Evolutionary conservation across 2,888 invertebrate species (phyloP), one percentile per base, ranked within the genome.

Genomic region (Sinhomidia bicolor): DNA sequence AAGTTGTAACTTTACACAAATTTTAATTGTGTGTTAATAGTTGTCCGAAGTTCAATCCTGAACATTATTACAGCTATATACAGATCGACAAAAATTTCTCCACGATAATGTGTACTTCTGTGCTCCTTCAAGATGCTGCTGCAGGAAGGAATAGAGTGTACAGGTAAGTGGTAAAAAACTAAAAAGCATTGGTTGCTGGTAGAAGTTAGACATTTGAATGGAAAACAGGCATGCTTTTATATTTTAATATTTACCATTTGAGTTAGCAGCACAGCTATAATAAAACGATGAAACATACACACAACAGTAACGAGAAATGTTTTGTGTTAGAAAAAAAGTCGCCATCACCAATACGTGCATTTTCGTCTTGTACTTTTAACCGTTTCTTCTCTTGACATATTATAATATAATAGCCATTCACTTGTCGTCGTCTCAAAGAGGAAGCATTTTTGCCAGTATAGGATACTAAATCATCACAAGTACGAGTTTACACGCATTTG

Each of bases 161-260:
- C 7, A 36, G 7, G 36, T 36, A 36, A 36, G 36, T 36, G 36
- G 36, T 36, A n/a, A n/a, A n/a, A n/a, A n/a, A 36, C 7, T 36
- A 36, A 36, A 36, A 36, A 36, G 7, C 36, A 36, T 36, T n/a
- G n/a, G n/a, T n/a, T n/a, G n/a, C n/a, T n/a, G n/a, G n/a, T n/a
- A n/a, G n/a, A n/a, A n/a, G n/a, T n/a, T n/a, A n/a, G n/a, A 36
- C 36, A 36, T 36, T 36, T 36, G 36, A 36, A 7, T 36, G 7
- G 36, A n/a, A 36, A 36, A 36, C 36, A 7, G 7, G 4, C 36
- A 36, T 36, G 7, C 36, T 36, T 36, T 36, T 36, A 36, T 7
- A 36, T 7, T 36, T 36, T 36, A 60, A 26, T 9, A 60, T 88
- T 88, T 83, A 88, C 71, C 79, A 71, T 88, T 78, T 83, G 83